Evolutionary conservation across 2,113 vertebrate species (phyloP).

Genomic region (Genyomyrus donnyi): DNA sequence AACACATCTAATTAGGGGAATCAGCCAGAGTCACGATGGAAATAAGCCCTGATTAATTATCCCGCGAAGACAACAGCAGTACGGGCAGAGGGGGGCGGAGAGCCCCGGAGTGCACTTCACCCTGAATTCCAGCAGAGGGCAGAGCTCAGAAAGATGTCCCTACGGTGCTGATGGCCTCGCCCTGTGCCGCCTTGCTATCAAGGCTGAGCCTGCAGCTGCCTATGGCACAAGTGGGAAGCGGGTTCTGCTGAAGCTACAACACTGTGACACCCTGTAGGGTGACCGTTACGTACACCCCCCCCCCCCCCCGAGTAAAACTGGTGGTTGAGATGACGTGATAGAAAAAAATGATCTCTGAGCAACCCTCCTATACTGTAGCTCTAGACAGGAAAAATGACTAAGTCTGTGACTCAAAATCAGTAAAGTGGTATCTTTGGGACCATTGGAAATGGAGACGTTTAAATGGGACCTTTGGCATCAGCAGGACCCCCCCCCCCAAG

Average conservation of each 20-base stretch:
- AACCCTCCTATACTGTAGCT: no score
- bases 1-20: not conserved
- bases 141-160: not conserved
- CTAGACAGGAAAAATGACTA: no score
- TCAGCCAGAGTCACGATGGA: not conserved
- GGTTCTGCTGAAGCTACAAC: not conserved
- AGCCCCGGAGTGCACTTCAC: not conserved
- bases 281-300: not conserved
- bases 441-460: not conserved
- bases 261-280: not conserved
- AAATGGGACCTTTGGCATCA: not conserved
- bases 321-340: not conserved
- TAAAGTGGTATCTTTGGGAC: not conserved
- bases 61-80: not conserved
- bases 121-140: not conserved
- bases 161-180: not conserved
- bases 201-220: not conserved
- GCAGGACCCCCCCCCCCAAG: not conserved
- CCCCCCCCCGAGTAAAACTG: not conserved
- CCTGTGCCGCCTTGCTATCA: not conserved
- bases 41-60: not conserved
- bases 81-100: not conserved
- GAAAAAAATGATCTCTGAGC: no score
- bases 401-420: not conserved
- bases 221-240: not conserved